These are phyloP conservation scores for Eurytoma californica DNA, from an alignment of 2,888 invertebrate genomes.

Conservation along the genomic window DNA sequence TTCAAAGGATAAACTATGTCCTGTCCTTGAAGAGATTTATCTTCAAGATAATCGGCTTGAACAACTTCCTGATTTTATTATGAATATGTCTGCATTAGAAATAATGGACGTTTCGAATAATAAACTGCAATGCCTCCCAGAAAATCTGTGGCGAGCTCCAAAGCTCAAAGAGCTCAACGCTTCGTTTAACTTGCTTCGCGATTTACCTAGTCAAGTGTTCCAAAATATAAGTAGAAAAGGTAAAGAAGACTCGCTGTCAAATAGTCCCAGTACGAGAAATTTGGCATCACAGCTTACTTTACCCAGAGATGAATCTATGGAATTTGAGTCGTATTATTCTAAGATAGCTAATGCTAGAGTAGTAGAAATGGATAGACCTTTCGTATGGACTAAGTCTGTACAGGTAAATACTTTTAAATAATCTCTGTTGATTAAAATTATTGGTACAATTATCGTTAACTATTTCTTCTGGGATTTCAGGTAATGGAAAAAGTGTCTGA, in stretches of 20 bases:
- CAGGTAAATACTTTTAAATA: too few relatives aligned
- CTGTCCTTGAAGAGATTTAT: conserved; percentile 91
- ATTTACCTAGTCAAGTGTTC: conserved; percentile 78
- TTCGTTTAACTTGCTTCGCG: conserved; percentile 90
- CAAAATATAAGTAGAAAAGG: conserved; percentile 67
- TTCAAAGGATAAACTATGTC: conserved; percentile 80
- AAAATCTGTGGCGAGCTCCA: conserved; percentile 90
- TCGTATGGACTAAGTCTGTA: conserved; percentile 84
- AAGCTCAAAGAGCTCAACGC: conserved; percentile 91
- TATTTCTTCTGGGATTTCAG: conserved; percentile 74
- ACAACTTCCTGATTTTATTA: conserved; percentile 87
- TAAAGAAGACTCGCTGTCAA: conserved; percentile 65
- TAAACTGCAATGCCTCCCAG: conserved; percentile 88
- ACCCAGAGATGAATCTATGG: conserved; percentile 70
- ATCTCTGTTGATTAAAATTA: too few relatives aligned
- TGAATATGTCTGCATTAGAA: conserved; percentile 85
- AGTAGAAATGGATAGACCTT: conserved; percentile 83
- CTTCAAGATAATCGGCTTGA: conserved; percentile 93
- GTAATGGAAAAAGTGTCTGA: conserved; percentile 82
- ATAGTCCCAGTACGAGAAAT: conserved; percentile 67
- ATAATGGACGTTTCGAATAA: conserved; percentile 96
- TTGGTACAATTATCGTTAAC: too few relatives aligned
- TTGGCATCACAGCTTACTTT: conserved; percentile 65
- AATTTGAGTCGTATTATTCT: conserved; percentile 71
- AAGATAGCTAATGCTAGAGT: conserved; percentile 72